Evolutionary conservation across 2,113 vertebrate species (phyloP), one percentile per base, ranked within the genome.

Genomic region (Echinops telfairi): DNA sequence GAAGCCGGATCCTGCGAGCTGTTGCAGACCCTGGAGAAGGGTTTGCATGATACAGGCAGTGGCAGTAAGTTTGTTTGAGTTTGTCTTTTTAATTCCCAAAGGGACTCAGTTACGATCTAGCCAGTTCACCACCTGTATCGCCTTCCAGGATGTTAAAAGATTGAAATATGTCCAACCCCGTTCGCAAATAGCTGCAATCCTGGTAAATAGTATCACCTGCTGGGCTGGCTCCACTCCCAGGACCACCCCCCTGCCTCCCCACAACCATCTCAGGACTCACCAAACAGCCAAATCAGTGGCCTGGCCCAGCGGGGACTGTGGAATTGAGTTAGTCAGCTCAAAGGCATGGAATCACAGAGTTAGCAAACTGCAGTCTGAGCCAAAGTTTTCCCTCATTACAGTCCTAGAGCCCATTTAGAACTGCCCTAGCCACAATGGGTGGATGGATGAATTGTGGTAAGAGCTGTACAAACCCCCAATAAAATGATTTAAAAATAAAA

Each of bases 271-370:
- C n/a, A 10, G 15, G 43, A 91, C 66, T 53, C 25, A 85, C 75
- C 87, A 73, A 90, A 75, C 89, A 75, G 86, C 29, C 60, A 76
- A 79, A 47, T 81, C 71, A 81, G 31, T 84, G 86, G 85, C 38
- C 62, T 43, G 10, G 66, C 40, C 17, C 66, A 75, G 66, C 31
- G 73, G 70, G 77, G 43, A 68, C 60, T 86, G 16, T 4, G 89
- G 57, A 76, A 22, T n/a, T 70, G 40, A 76, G 38, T 7, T 40
- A 53, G 38, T 84, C 36, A 66, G 62, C 38, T 75, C 75, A 71
- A 33, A 22, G 62, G 64, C 40, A 33, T 33, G 20, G n/a, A 64
- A 31, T 76, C 82, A 82, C 6, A 78, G 66, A 77, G 60, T 62
- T 62, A 36, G 53, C 62, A 36, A 1, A n/a, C 31, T 19, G 36